Conservation (phyloP, 2,797 vertebrate species). For the Cossypha polioptera region DNA sequence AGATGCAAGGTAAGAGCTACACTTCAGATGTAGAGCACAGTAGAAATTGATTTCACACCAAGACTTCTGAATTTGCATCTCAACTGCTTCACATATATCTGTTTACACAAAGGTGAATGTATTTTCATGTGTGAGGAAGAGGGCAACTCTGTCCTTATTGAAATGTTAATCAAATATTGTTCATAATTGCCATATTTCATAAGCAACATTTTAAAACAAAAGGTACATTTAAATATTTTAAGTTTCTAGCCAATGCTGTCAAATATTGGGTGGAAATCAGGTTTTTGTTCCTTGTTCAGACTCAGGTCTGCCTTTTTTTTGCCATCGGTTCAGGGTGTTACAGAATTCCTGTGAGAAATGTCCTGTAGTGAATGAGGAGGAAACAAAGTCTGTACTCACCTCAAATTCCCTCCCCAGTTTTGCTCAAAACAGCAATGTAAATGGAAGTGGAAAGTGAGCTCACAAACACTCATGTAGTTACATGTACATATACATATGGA, state of each 20-base stretch:
- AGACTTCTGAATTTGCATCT: not conserved
- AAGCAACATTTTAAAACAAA: not conserved
- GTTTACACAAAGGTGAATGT: not conserved
- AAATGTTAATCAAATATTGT: not conserved
- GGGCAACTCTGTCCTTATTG: not conserved
- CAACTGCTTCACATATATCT: not conserved
- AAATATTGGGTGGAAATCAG: not conserved
- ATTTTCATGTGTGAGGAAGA: not conserved
- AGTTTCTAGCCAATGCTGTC: not conserved
- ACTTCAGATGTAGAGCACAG: not conserved
- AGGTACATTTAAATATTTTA: not conserved
- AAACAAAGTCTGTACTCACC: not conserved
- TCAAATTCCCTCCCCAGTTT: not conserved
- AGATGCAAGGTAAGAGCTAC: not conserved
- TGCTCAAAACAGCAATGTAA: not conserved
- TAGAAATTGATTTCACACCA: not conserved
- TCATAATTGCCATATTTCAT: not conserved
- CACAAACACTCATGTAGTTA: accelerated
- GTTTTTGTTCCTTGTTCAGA: not conserved
- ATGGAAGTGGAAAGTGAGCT: not conserved
- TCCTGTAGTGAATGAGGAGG: not conserved
- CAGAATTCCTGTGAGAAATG: not conserved
- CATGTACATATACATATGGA: accelerated
- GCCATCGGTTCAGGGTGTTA: not conserved
- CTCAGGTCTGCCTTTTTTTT: not conserved